These are phyloP conservation scores for Serrognathus titanus DNA, from an alignment of 2,888 invertebrate species.

Conservation along the genomic window DNA sequence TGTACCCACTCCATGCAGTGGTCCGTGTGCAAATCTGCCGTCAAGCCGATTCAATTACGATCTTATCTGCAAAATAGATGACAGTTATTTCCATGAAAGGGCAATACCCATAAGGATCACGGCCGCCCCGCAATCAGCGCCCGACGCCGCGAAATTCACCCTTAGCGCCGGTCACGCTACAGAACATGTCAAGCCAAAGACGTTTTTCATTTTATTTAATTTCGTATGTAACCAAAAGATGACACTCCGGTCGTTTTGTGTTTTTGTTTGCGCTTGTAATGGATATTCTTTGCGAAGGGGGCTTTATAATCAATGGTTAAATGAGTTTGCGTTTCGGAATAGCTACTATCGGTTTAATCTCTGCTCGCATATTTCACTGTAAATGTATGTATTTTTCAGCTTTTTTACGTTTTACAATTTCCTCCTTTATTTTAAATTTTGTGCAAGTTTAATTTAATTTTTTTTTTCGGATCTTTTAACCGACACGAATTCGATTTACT, in stretches of 20 bases:
- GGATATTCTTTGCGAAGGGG: constrained; percentile 28
- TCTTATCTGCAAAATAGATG: constrained; percentile 53
- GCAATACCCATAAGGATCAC: constrained; percentile 47
- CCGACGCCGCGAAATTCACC: constrained; percentile 31
- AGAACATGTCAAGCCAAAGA: constrained; percentile 39
- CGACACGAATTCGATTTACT: too few relatives aligned
- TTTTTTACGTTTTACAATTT: constrained; percentile 13
- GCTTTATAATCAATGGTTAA: constrained; percentile 30
- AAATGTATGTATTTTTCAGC: constrained; percentile 25
- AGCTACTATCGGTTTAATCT: constrained; percentile 28
- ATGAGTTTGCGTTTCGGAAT: constrained; percentile 30
- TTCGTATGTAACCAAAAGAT: constrained; percentile 40
- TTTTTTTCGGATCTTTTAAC: too few relatives aligned
- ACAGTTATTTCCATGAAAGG: constrained; percentile 53
- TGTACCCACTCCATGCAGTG: constrained; percentile 39
- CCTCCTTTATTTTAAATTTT: background rate
- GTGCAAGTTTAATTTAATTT: background rate
- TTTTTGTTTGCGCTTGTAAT: constrained; percentile 30
- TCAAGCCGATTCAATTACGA: constrained; percentile 53
- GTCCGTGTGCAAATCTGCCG: constrained; percentile 52
- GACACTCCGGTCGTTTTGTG: constrained; percentile 33
- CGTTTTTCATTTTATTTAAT: constrained; percentile 45
- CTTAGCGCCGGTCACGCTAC: constrained; percentile 33
- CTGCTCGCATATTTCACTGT: constrained; percentile 28
- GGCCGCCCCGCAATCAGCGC: constrained; percentile 24